Conservation (phyloP, 2,113 vertebrate species). For the Vombatus ursinus region DNA sequence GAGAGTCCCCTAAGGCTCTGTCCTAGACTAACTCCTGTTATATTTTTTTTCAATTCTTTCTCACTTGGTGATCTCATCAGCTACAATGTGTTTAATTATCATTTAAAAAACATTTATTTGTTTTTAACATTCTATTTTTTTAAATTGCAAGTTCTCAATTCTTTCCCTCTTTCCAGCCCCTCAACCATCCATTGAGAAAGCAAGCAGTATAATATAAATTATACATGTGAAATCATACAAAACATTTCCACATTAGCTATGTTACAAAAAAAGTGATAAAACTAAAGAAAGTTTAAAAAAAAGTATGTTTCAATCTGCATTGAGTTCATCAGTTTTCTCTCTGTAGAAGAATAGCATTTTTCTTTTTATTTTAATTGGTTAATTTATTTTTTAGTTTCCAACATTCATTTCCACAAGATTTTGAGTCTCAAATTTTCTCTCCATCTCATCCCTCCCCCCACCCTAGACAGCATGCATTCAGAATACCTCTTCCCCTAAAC, state of each 20-base stretch:
- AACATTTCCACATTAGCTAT: neutral
- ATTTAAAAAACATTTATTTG: neutral
- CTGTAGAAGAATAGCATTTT: neutral
- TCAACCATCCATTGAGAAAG: neutral
- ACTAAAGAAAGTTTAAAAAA: neutral
- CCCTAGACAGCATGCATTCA: too few species aligned
- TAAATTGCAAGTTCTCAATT: neutral
- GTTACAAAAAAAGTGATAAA: neutral
- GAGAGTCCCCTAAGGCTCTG: neutral
- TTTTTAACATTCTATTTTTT: neutral
- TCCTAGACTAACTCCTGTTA: neutral
- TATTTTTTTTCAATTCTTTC: neutral
- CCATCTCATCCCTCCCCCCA: too few species aligned
- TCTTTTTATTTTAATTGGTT: too few species aligned
- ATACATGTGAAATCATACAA: neutral
- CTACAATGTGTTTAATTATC: neutral
- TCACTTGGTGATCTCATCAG: neutral
- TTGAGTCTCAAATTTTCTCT: too few species aligned
- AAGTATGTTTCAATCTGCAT: neutral
- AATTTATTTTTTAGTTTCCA: too few species aligned
- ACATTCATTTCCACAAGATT: too few species aligned
- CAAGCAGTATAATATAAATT: neutral
- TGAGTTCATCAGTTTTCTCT: neutral
- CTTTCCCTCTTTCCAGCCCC: neutral
- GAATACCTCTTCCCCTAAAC: too few species aligned